phyloP scores from a whole-genome alignment of 2,797 vertebrate species.

The Lateolabrax maculatus region DNA sequence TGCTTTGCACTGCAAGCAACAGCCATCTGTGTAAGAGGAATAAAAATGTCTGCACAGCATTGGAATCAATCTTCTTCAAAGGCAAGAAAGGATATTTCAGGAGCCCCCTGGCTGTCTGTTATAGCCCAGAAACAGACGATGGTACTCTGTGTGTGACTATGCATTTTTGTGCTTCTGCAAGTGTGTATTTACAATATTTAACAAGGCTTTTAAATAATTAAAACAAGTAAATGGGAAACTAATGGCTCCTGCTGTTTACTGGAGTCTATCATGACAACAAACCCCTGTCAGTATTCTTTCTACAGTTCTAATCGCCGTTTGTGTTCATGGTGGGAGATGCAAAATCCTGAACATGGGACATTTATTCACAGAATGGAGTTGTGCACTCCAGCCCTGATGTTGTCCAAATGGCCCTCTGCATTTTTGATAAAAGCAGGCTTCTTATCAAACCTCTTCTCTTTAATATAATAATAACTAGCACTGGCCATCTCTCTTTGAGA shows the following conservation, averaged over 20 bases:
- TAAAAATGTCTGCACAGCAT: conserved; percentile 44
- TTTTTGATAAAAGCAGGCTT: conserved; percentile 13
- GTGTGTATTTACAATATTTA: conserved; percentile 54
- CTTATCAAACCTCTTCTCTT: conserved; percentile 5
- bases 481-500: not conserved
- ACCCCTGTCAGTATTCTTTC: not conserved
- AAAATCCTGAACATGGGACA: conserved; percentile 19
- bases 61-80: conserved; percentile 70
- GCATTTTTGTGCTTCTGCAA: conserved; percentile 31
- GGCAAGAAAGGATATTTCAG: conserved; percentile 52
- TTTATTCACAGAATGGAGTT: conserved; percentile 25
- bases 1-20: conserved; percentile 50
- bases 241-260: conserved; percentile 39
- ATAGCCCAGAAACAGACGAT: conserved; percentile 47
- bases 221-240: conserved; percentile 42
- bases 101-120: conserved; percentile 38
- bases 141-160: conserved; percentile 19
- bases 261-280: conserved; percentile 30
- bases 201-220: conserved; percentile 62
- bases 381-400: not conserved
- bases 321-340: conserved; percentile 9
- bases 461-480: not conserved
- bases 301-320: conserved; percentile 1
- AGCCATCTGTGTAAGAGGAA: conserved; percentile 50
- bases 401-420: conserved; percentile 18